phyloP scores from a whole-genome alignment of 2,797 vertebrate species.

The Leptodactylus fallax region DNA sequence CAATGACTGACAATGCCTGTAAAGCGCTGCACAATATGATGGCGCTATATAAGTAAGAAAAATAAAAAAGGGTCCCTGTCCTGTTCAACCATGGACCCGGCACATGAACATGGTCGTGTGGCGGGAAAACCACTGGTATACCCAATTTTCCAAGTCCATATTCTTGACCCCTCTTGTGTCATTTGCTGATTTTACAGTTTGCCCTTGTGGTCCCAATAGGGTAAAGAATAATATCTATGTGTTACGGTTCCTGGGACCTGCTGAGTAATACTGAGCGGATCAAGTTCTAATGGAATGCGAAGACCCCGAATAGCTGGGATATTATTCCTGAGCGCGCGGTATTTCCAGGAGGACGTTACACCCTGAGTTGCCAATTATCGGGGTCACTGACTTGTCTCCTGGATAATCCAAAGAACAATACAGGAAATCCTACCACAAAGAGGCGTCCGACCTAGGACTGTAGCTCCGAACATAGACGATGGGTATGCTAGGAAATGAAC shows the following conservation, averaged over 20 bases:
- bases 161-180: too few relatives aligned
- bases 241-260: not conserved
- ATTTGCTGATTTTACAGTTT: too few relatives aligned
- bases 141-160: too few relatives aligned
- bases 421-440: slow-evolving; percentile 36
- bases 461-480: not conserved
- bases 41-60: too few relatives aligned
- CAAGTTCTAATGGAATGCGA: not conserved
- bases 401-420: slow-evolving; percentile 23
- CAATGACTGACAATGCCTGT: too few relatives aligned
- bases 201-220: too few relatives aligned
- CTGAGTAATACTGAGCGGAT: not conserved
- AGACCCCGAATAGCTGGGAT: not conserved
- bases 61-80: too few relatives aligned
- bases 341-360: not conserved
- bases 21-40: too few relatives aligned
- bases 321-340: not conserved
- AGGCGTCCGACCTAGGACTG: not conserved
- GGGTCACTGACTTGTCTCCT: slow-evolving; percentile 4
- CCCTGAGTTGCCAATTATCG: not conserved
- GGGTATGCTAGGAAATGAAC: slow-evolving; percentile 6
- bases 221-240: not conserved
- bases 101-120: too few relatives aligned
- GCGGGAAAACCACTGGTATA: too few relatives aligned
- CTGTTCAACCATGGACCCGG: too few relatives aligned